Base-by-base conservation (phyloP, 2,888 invertebrate species). In the Phragmatobia fuliginosa region DNA sequence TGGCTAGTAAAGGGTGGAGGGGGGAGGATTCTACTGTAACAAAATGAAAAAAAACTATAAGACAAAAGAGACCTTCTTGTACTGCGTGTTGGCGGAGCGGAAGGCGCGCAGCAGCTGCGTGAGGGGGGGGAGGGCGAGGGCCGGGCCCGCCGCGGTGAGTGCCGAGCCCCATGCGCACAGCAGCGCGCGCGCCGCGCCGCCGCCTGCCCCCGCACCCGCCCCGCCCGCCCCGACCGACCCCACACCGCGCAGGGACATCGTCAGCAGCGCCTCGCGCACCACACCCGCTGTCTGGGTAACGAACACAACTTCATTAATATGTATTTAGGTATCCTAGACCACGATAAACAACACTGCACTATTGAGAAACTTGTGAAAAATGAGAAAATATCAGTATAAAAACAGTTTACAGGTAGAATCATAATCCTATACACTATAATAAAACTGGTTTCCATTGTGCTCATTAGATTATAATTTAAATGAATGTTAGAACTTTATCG, bases 221-320 rank as follows among this genome's bases (percentile, higher is more conserved):
- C 25, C 36, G 21, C 11, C 61, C 36, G 25, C 38, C 10, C 25
- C 59, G 28, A 63, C 66, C 68, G 31, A 59, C 59, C 60, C 67
- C 31, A n/a, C n/a, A n/a, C 31, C 87, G 8, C 88, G 83, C 74
- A 92, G 84, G 62, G 91, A 84, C 75, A 92, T 83, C 31, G 89
- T 88, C 61, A 93, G 82, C 33, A 94, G 84, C 31, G 96, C 96
- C 80, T 96, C 95, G 80, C 96, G 96, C 32, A 96, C 93, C 66
- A 96, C 94, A 56, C 95, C 90, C 69, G 96, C 96, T 4, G 96
- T 96, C 96, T 96, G 87, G 21, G 79, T 45, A 75, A 65, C 28
- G 56, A 31, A 8, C 16, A 5, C 45, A 21, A 21, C 7, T 52
- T 28, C 14, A 56, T 8, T 56, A 38, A 2, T 38, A 38, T 5